A percentile compares a stretch with the other conserved stretches of the same genome.
These are phyloP conservation scores for Ophiodon elongatus DNA, from an alignment of 2,113 vertebrate genomes.

Conservation along the genomic window DNA sequence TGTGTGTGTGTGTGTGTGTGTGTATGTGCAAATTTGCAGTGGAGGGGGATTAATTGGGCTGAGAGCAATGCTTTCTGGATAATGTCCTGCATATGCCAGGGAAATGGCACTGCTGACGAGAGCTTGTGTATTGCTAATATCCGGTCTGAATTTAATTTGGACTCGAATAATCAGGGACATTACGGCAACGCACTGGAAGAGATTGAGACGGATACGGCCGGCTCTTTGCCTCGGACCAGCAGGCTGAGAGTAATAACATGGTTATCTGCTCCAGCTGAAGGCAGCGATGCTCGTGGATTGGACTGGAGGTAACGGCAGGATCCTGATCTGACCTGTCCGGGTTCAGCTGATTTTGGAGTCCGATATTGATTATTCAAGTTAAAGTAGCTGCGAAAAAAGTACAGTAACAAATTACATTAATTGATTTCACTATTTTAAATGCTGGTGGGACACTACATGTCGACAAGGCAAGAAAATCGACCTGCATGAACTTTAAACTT, in stretches of 20 bases:
- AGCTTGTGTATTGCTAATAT: conserved; percentile 97
- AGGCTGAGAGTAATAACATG: conserved; percentile 31
- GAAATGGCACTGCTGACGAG: conserved; percentile 94
- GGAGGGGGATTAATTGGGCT: conserved; percentile 50
- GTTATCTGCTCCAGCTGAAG: conserved; percentile 34
- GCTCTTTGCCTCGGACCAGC: conserved; percentile 25
- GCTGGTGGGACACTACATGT: neutral
- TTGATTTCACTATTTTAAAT: neutral
- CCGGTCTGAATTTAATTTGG: conserved; percentile 97
- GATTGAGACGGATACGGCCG: conserved; percentile 90
- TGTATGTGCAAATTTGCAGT: conserved; percentile 20
- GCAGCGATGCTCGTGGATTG: conserved; percentile 1
- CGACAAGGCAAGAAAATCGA: neutral
- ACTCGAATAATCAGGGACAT: conserved; percentile 94
- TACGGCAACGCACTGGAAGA: conserved; percentile 91
- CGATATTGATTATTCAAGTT: neutral
- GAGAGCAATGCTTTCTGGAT: conserved; percentile 86
- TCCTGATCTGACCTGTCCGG: neutral
- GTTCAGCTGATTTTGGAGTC: neutral
- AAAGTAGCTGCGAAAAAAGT: neutral
- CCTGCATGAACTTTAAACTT: neutral
- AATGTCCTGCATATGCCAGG: conserved; percentile 93
- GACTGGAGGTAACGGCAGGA: neutral
- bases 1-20: neutral
- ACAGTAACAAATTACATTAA: neutral